These are phyloP conservation scores for Spermophilus dauricus DNA, from an alignment of 2,113 vertebrate species.

Conservation along the genomic window DNA sequence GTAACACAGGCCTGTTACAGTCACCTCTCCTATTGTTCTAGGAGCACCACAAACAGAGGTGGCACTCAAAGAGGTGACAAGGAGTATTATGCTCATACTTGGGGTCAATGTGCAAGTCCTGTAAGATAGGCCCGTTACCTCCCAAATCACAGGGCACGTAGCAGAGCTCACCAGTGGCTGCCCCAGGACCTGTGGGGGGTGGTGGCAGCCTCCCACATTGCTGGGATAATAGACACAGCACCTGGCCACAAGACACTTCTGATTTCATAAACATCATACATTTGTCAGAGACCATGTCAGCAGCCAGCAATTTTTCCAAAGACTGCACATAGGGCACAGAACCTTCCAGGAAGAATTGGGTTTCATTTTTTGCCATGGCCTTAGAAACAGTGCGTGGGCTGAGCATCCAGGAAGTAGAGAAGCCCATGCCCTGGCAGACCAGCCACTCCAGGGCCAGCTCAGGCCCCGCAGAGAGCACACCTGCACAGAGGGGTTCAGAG, in stretches of 20 bases:
- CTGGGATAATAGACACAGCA: no score
- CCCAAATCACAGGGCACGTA: no score
- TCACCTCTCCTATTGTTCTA: neutral
- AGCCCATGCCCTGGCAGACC: neutral
- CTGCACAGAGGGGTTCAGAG: no score
- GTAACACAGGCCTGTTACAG: neutral
- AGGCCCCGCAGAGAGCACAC: rapidly evolving
- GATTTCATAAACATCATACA: neutral
- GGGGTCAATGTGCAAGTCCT: neutral
- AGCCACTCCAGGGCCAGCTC: rapidly evolving
- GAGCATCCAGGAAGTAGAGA: neutral
- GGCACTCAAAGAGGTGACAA: rapidly evolving
- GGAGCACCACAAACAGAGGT: no score
- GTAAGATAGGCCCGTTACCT: neutral
- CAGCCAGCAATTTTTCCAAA: neutral
- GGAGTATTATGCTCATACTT: rapidly evolving
- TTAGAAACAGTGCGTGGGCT: neutral
- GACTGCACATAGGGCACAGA: neutral
- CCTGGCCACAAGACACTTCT: no score
- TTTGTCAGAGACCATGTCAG: neutral
- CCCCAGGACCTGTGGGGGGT: rapidly evolving
- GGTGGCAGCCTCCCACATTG: no score
- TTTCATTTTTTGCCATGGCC: no score
- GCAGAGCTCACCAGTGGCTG: no score
- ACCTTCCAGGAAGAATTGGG: no score